Evolutionary conservation across 35 echinoderm and acorn worm species (phyloP).

Genomic region (Nesometra sesokonis): DNA sequence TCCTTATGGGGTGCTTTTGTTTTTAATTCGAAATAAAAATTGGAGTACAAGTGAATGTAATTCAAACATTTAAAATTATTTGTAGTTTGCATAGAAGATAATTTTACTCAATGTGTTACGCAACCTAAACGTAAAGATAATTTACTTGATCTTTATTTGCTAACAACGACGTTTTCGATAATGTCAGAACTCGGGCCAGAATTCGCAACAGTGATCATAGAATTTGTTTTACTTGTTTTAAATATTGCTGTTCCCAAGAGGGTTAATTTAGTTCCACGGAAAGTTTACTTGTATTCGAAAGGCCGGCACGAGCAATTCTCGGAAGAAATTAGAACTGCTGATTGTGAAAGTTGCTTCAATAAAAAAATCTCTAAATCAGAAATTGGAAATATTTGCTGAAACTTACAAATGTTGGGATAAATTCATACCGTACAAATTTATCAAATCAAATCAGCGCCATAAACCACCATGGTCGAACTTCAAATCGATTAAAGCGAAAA

Average conservation of each 20-base stretch:
- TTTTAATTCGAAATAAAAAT: constrained; percentile 15
- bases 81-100: constrained; percentile 3
- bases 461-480: constrained; percentile 22
- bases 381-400: too few species aligned
- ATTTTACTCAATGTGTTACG: constrained; percentile 15
- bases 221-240: not conserved
- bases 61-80: not conserved
- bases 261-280: not conserved
- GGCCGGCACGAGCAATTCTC: not conserved
- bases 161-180: constrained; percentile 14
- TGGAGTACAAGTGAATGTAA: not conserved
- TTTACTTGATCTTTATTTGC: constrained; percentile 23
- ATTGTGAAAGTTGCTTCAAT: too few species aligned
- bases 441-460: constrained; percentile 18
- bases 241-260: constrained; percentile 17
- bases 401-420: constrained; percentile 11
- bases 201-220: constrained; percentile 20
- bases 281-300: constrained; percentile 20
- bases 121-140: constrained; percentile 14
- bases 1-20: too few species aligned
- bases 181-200: too few species aligned
- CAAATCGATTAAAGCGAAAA: constrained; percentile 18
- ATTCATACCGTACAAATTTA: constrained; percentile 10
- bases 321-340: not conserved
- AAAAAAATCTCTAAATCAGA: not conserved